A percentile compares a stretch with the other conserved stretches of the same genome.
phyloP scores from a whole-genome alignment of 2,888 invertebrate genomes.

The Colletes collaris region DNA sequence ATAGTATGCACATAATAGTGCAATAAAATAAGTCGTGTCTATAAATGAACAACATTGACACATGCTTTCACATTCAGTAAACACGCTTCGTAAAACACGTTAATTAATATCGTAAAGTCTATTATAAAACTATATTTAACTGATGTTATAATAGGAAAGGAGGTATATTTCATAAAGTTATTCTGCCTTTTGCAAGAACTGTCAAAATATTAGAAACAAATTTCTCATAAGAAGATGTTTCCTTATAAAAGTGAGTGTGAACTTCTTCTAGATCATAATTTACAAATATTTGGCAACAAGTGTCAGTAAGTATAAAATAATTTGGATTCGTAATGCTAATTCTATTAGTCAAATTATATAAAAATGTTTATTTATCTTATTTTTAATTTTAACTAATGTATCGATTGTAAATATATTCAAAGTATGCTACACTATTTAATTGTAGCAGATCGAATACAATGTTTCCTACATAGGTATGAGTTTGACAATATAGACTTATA shows the following conservation, averaged over 20 bases:
- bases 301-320: conserved; percentile 11
- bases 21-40: conserved; percentile 33
- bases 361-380: conserved; percentile 56
- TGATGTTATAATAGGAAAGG: conserved; percentile 3
- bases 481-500: conserved; percentile 32
- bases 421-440: conserved; percentile 25
- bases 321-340: conserved; percentile 18
- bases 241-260: neutral
- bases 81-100: conserved; percentile 19
- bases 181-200: conserved; percentile 34
- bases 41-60: neutral
- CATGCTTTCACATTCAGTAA: conserved; percentile 17
- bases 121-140: conserved; percentile 19
- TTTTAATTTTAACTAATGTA: conserved; percentile 40
- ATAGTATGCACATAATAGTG: conserved; percentile 49
- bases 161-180: conserved; percentile 56
- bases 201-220: neutral
- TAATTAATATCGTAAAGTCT: conserved; percentile 9
- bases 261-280: conserved; percentile 4
- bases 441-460: conserved; percentile 28
- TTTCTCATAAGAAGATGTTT: conserved; percentile 5
- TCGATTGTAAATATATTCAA: conserved; percentile 58
- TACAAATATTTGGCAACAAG: conserved; percentile 11
- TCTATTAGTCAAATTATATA: conserved; percentile 54
- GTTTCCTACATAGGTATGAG: conserved; percentile 45